Conservation (phyloP, 2,113 vertebrate species). For the Triplophysa tibetana region DNA sequence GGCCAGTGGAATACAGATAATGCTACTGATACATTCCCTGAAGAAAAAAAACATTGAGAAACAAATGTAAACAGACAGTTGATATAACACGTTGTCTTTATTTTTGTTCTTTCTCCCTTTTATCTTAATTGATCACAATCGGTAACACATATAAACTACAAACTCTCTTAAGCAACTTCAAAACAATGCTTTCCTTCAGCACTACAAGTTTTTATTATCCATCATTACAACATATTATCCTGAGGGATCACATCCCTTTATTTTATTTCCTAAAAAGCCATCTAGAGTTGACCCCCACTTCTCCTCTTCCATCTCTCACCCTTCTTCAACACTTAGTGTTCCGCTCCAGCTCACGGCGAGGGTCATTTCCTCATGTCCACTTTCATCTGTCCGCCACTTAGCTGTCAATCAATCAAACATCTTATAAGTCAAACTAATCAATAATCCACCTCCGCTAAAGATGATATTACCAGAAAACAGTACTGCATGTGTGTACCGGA, state of each 20-base stretch:
- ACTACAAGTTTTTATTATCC: neutral
- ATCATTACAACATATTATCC: too few species aligned
- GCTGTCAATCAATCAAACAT: conserved; percentile 69
- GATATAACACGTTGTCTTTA: neutral
- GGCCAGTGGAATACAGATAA: conserved; percentile 90
- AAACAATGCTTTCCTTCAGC: neutral
- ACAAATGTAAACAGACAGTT: neutral
- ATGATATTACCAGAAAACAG: neutral
- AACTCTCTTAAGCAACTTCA: neutral
- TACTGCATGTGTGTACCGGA: conserved; percentile 76
- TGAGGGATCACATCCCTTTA: neutral
- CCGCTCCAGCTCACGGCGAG: conserved; percentile 92
- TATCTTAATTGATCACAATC: neutral
- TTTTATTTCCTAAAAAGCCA: neutral
- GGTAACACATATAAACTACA: neutral
- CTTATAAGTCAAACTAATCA: neutral
- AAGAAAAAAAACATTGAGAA: conserved; percentile 51
- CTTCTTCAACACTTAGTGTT: conserved; percentile 84
- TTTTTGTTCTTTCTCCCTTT: neutral
- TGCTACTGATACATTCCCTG: conserved; percentile 89
- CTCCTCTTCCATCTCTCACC: conserved; percentile 71
- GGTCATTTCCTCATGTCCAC: conserved; percentile 92
- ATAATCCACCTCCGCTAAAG: neutral
- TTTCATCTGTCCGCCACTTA: conserved; percentile 89
- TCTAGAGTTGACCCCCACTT: neutral